Conservation (phyloP, 2,113 vertebrate species). For the Origma solitaria region DNA sequence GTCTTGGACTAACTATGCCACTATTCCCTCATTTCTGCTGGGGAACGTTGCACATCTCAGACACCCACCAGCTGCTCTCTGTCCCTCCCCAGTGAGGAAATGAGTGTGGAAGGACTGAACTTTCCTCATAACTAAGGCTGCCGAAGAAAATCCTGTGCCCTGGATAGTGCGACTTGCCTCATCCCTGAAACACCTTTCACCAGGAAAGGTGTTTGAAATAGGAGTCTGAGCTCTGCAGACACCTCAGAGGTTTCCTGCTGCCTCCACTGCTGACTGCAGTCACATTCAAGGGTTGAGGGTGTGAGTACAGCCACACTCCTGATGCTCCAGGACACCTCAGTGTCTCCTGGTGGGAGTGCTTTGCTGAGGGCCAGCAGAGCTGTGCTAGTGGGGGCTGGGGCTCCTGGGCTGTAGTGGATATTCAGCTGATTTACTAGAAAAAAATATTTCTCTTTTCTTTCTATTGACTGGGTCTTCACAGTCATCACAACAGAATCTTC, state of each 20-base stretch:
- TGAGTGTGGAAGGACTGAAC: neutral
- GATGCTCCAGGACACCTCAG: neutral
- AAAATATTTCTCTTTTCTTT: neutral
- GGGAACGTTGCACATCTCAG: neutral
- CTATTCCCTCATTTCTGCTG: neutral
- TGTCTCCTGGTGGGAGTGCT: accelerated
- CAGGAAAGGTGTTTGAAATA: neutral
- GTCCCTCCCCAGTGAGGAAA: neutral
- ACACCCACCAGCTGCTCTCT: neutral
- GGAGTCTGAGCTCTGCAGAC: neutral
- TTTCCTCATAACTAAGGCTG: neutral
- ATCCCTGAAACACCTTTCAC: neutral
- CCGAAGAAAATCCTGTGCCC: neutral
- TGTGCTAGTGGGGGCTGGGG: neutral
- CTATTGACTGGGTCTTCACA: neutral
- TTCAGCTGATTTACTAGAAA: neutral
- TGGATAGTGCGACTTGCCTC: neutral
- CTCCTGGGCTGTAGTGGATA: neutral
- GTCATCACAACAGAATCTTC: neutral
- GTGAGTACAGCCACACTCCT: neutral
- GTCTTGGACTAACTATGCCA: neutral
- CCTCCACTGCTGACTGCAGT: neutral
- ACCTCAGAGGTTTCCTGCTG: neutral
- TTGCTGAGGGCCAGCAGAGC: neutral
- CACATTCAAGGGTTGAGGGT: neutral